Evolutionary conservation across 2,888 invertebrate species (phyloP).

Genomic region (Oxyscelio sp.): DNA sequence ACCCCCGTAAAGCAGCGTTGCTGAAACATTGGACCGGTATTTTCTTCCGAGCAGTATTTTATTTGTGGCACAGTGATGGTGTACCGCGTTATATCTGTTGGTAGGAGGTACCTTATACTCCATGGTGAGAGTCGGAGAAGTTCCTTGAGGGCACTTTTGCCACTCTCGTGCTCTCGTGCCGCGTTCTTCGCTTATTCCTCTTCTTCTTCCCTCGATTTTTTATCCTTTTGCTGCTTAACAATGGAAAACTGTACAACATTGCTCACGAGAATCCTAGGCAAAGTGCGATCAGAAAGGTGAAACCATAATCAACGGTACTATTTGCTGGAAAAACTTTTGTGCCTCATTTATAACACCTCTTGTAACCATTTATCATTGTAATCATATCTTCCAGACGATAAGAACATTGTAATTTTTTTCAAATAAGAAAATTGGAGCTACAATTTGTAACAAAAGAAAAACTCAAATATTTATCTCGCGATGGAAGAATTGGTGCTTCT

Average conservation of each 20-base stretch:
- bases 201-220: constrained; percentile 45
- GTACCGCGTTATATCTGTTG: constrained; percentile 70
- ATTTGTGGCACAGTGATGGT: constrained; percentile 76
- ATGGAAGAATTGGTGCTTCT: no score
- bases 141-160: constrained; percentile 82
- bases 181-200: constrained; percentile 69
- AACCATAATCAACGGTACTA: constrained; percentile 57
- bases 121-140: constrained; percentile 68
- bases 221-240: constrained; percentile 43
- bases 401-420: background rate
- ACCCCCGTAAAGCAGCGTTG: constrained; percentile 78
- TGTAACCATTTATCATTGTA: constrained; percentile 51
- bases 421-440: constrained; percentile 32
- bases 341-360: constrained; percentile 67
- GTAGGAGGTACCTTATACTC: constrained; percentile 67
- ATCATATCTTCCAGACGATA: constrained; percentile 35
- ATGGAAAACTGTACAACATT: constrained; percentile 56
- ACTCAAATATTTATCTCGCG: no score
- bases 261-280: constrained; percentile 49
- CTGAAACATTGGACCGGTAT: constrained; percentile 83
- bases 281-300: constrained; percentile 56
- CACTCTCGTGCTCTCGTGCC: constrained; percentile 80
- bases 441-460: no score
- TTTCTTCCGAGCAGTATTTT: constrained; percentile 82
- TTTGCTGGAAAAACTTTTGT: constrained; percentile 45